Conservation (phyloP, 37 sponge, comb jelly and placozoan genomes). For the Spongilla lacustris region DNA sequence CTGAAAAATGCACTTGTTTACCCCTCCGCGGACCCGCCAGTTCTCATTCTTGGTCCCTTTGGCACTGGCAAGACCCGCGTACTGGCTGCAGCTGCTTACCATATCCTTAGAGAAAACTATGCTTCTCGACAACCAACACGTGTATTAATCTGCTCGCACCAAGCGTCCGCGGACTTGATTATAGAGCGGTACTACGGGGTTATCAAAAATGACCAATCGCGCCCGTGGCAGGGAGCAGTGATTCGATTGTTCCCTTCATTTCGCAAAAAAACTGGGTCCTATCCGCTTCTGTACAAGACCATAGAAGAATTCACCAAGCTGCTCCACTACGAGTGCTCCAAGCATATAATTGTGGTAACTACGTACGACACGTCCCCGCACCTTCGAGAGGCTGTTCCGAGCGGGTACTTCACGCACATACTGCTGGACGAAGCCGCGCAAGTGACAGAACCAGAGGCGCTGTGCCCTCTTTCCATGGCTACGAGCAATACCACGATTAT, state of each 20-base stretch:
- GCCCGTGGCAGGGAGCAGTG: neutral
- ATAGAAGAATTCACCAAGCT: neutral
- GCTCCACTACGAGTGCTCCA: neutral
- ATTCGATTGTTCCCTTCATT: neutral
- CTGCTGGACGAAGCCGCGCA: constrained; percentile 69
- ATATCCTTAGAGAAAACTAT: neutral
- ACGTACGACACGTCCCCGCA: constrained; percentile 16
- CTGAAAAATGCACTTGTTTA: neutral
- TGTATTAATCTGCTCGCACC: constrained; percentile 53
- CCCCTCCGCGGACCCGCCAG: constrained; percentile 43
- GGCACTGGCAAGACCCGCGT: constrained; percentile 67
- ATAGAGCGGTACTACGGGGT: constrained; percentile 11
- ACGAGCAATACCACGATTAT: constrained; percentile 46
- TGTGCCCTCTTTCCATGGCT: constrained; percentile 52
- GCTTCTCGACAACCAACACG: neutral
- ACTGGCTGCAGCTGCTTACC: constrained; percentile 40
- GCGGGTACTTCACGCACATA: constrained; percentile 70
- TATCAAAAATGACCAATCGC: neutral
- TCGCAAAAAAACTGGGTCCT: neutral
- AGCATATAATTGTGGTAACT: constrained; percentile 27
- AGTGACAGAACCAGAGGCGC: constrained; percentile 61
- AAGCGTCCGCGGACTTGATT: constrained; percentile 49
- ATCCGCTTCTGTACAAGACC: neutral
- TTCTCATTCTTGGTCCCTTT: constrained; percentile 59
- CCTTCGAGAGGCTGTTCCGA: neutral